Base-by-base conservation (phyloP, 2,888 invertebrate species). In the Liodrosophila aerea region DNA sequence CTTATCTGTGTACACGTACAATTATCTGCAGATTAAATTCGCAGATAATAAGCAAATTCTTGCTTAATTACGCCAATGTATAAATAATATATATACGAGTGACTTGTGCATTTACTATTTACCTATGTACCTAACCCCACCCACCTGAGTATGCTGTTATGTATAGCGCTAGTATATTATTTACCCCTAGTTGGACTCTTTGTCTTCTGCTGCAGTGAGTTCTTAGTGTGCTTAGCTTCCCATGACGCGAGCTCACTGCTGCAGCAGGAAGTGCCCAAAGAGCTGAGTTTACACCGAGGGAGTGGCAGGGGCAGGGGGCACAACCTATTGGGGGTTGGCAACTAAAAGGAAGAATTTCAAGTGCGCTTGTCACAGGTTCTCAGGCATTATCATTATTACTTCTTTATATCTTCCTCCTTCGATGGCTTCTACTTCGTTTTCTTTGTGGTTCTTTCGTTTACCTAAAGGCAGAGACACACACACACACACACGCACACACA, bases 261-360 rank as follows among this genome's bases (percentile, higher is more conserved):
- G 68, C 67, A 68, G 64, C 69, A 68, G 67, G 64, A 68, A 68
- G 53, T 49, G 49, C 22, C 39, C 16, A 12, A 36, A 50, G 36
- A 51, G 18, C 5, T 15, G 13, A 39, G 53, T 59, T n/a, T n/a
- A n/a, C n/a, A n/a, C n/a, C n/a, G 37, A 40, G 41, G 60, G 60
- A 50, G 18, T 12, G 37, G 15, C 27, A n/a, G 27, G 8, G 12
- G 11, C n/a, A 1, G 36, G 2, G 29, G 1, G n/a, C 7, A 11
- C 5, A 30, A n/a, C 16, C 22, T 45, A 29, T 33, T 54, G 31
- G 31, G 31, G 30, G 7, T 27, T n/a, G 16, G 4, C 34, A 51
- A 15, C 56, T 36, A 22, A 37, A 62, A 67, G 67, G 68, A 68
- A 67, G 67, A 68, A 67, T 67, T 68, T 68, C 67, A 67, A 67